Conservation (phyloP, 2,888 invertebrate species). For the Cantharis nigra region DNA sequence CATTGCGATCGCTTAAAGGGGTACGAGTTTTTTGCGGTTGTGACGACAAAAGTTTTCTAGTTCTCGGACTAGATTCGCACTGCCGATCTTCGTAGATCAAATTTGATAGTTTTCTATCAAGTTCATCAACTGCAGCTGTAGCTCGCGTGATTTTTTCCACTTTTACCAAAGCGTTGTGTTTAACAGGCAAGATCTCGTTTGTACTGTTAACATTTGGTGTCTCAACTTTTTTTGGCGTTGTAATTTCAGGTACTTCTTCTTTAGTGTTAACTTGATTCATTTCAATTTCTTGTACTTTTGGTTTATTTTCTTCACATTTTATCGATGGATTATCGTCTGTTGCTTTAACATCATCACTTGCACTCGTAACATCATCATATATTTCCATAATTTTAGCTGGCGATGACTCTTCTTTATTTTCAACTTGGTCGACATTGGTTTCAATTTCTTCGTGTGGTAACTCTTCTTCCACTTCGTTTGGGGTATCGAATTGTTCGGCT, state of each 20-base stretch:
- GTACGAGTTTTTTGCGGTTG: slow-evolving; percentile 37
- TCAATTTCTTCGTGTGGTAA: neutral
- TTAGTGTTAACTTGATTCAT: neutral
- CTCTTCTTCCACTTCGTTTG: neutral
- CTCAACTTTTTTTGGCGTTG: neutral
- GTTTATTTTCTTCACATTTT: neutral
- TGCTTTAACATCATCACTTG: neutral
- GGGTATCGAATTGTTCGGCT: neutral
- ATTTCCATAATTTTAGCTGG: neutral
- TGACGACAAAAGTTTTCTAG: slow-evolving; percentile 35
- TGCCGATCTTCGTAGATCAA: slow-evolving; percentile 65
- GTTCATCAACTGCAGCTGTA: slow-evolving; percentile 46
- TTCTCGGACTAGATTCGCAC: slow-evolving; percentile 20
- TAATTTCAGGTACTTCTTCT: neutral
- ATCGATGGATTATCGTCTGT: neutral
- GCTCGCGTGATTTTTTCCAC: slow-evolving; percentile 26
- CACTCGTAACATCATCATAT: neutral
- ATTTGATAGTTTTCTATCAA: slow-evolving; percentile 57
- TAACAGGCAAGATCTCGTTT: neutral
- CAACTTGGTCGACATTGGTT: neutral
- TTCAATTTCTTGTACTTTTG: neutral
- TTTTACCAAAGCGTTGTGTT: neutral
- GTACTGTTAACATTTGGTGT: neutral
- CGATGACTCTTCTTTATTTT: neutral
- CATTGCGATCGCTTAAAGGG: slow-evolving; percentile 45